Evolutionary conservation across 2,113 vertebrate genomes (phyloP).

Genomic region (Leptodactylus fuscus): DNA sequence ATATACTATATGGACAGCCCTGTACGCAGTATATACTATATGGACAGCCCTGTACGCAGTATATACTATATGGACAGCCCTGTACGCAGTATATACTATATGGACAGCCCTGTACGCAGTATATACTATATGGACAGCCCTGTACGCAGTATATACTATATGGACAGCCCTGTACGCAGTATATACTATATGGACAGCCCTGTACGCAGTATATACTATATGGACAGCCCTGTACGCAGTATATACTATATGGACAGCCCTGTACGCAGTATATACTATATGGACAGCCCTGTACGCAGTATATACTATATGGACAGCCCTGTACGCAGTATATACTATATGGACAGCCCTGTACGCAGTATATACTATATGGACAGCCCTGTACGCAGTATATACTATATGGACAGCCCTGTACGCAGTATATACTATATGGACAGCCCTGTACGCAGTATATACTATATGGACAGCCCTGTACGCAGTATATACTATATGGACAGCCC

Average conservation of each 20-base stretch:
- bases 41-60: too few relatives aligned
- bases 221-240: too few relatives aligned
- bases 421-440: background rate
- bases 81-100: background rate
- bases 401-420: too few relatives aligned
- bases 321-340: background rate
- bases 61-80: background rate
- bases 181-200: background rate
- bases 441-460: background rate
- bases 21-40: background rate
- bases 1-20: background rate
- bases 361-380: background rate
- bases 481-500: background rate
- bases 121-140: background rate
- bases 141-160: background rate
- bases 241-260: background rate
- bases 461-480: too few relatives aligned
- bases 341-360: too few relatives aligned
- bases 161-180: too few relatives aligned
- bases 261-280: background rate
- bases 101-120: too few relatives aligned
- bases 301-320: background rate
- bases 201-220: background rate
- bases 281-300: too few relatives aligned
- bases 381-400: background rate